A percentile compares a stretch with the other conserved stretches of the same genome.
phyloP scores from a whole-genome alignment of 2,888 invertebrate genomes.

The Cybosia mesomella region DNA sequence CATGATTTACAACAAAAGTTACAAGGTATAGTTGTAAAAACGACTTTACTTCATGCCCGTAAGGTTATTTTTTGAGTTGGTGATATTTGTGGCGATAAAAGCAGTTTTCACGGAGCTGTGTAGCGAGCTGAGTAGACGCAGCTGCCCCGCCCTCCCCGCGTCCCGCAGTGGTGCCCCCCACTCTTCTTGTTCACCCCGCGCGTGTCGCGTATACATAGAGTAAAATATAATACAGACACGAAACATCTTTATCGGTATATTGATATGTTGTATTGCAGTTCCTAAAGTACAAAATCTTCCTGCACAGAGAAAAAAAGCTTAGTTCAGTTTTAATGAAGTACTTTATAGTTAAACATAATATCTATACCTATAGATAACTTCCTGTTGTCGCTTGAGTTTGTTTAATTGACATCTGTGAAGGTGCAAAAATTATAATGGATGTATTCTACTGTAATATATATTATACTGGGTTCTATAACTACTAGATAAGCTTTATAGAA shows the following conservation, averaged over 20 bases:
- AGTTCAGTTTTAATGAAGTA: too few species aligned
- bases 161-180: slow-evolving; percentile 53
- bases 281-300: too few species aligned
- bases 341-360: too few species aligned
- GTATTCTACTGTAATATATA: too few species aligned
- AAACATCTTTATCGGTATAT: not conserved
- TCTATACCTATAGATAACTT: too few species aligned
- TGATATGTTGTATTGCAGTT: too few species aligned
- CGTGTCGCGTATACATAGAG: slow-evolving; percentile 75
- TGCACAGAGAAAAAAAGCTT: too few species aligned
- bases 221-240: slow-evolving; percentile 1
- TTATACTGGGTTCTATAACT: too few species aligned
- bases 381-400: too few species aligned
- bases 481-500: too few species aligned
- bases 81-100: slow-evolving; percentile 66
- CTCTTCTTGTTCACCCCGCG: slow-evolving; percentile 69
- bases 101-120: slow-evolving; percentile 77
- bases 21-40: slow-evolving; percentile 21
- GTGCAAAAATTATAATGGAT: too few species aligned
- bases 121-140: slow-evolving; percentile 82
- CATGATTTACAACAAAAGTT: slow-evolving; percentile 37
- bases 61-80: slow-evolving; percentile 51
- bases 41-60: accelerated
- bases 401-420: too few species aligned
- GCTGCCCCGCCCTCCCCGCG: slow-evolving; percentile 71